A percentile compares a stretch with the other conserved stretches of the same genome.
phyloP scores from a whole-genome alignment of 2,113 vertebrate species.

The Gallinago jamesoni region DNA sequence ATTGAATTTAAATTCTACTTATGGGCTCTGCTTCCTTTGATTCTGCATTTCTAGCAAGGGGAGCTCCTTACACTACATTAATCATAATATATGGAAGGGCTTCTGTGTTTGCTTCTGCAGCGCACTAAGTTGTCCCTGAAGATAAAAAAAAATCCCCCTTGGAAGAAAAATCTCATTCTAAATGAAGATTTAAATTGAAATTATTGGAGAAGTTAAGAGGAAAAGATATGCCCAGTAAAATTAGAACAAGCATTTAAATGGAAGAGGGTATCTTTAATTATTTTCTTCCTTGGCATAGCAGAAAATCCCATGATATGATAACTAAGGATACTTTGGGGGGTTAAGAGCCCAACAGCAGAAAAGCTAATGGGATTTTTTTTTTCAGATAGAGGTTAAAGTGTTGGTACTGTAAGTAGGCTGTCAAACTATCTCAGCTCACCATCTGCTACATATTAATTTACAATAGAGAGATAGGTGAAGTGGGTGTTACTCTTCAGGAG shows the following conservation, averaged over 20 bases:
- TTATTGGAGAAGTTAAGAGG: constrained; percentile 42
- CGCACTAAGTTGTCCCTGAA: constrained; percentile 41
- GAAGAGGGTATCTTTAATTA: constrained; percentile 63
- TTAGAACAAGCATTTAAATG: constrained; percentile 65
- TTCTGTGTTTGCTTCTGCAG: constrained; percentile 41
- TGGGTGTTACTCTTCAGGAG: constrained; percentile 43
- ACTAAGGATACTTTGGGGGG: constrained; percentile 50
- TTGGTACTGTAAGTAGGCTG: constrained; percentile 63
- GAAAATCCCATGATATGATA: constrained; percentile 57
- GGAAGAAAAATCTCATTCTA: constrained; percentile 69
- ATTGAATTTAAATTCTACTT: constrained; percentile 61
- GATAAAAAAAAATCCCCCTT: constrained; percentile 58
- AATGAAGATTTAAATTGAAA: constrained; percentile 67
- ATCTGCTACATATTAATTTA: constrained; percentile 70
- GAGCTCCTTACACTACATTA: constrained; percentile 41
- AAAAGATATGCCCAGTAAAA: constrained; percentile 61
- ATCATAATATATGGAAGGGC: constrained; percentile 36
- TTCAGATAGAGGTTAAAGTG: constrained; percentile 60
- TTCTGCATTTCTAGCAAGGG: constrained; percentile 35
- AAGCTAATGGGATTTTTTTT: constrained; percentile 70
- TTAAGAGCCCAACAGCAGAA: constrained; percentile 65
- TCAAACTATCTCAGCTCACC: constrained; percentile 67
- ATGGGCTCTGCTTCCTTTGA: constrained; percentile 64
- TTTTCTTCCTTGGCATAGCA: constrained; percentile 60
- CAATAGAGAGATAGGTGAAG: constrained; percentile 56